Evolutionary conservation across 2,888 invertebrate genomes (phyloP), one percentile per base, ranked within the genome.

Genomic region (Ophraella communa): DNA sequence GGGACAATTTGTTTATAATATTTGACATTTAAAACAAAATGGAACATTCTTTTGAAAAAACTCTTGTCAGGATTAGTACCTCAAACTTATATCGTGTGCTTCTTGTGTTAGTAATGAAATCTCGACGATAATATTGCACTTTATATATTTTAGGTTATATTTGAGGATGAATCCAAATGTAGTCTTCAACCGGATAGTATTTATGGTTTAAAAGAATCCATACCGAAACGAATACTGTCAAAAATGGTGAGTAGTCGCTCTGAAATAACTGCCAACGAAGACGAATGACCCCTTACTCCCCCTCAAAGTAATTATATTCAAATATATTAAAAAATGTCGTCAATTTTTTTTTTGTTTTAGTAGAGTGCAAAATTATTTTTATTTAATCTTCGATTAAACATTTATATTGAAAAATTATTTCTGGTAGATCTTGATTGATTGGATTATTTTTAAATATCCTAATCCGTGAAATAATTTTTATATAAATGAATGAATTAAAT

Each of bases 191-290:
- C 87, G 53, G 84, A 85, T 57, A 83, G 85, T 67, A 82, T 89
- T 45, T 88, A 85, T 79, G 80, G 83, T 66, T 77, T 84, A 42
- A 80, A 82, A 52, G 87, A 88, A 77, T 82, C 84, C 59, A 78
- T 88, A 71, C 88, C 88, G 56, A 86, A 86, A 78, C 83, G 83
- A 79, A 84, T 88, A 57, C 79, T 81, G 49, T 58, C 74, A 62
- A 84, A 84, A 74, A 72, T 84, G 82, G 85, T 85, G 79, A 83
- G 83, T 83, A 62, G 44, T 53, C 47, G 21, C 53, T n/a, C 44
- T 53, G 56, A 54, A 33, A 23, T 53, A n/a, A 52, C 64, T 30
- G 56, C 44, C 24, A 57, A 42, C 63, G 59, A 56, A 61, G 57
- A 61, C 44, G 56, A 44, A 33, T 59, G 44, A 63, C 52, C 59